Percentiles rank a stretch among this genome's conserved stretches.
Conservation (phyloP, 2,113 vertebrate species). For the Eleginops maclovinus region DNA sequence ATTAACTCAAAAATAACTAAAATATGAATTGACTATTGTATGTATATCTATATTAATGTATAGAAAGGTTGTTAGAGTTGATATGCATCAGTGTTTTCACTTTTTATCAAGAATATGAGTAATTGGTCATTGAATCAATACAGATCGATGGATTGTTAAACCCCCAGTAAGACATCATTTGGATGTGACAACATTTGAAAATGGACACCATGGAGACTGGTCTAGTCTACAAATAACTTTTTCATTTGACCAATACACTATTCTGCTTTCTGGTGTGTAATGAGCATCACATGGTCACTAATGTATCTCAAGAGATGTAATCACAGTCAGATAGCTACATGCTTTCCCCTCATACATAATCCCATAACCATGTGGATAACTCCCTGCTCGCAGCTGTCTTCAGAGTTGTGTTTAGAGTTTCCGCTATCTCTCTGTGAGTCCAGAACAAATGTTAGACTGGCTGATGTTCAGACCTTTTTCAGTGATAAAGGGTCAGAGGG, state of each 20-base stretch:
- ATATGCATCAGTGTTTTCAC: too few species aligned
- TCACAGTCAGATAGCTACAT: background rate
- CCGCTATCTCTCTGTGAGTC: slow-evolving; percentile 3
- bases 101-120: too few species aligned
- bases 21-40: too few species aligned
- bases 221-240: too few species aligned
- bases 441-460: slow-evolving; percentile 43
- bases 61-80: too few species aligned
- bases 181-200: too few species aligned
- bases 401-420: background rate
- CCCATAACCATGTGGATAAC: background rate
- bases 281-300: background rate
- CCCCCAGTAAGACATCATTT: too few species aligned
- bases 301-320: background rate
- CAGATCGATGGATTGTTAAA: too few species aligned
- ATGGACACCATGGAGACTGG: too few species aligned
- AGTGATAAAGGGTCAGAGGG: slow-evolving; percentile 57
- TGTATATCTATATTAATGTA: too few species aligned
- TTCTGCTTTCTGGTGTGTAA: background rate
- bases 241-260: background rate
- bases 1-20: too few species aligned
- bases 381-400: slow-evolving; percentile 36
- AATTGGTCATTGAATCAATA: background rate
- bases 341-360: slow-evolving; percentile 28
- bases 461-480: slow-evolving; percentile 47